These are phyloP conservation scores for Poeciliopsis turneri DNA, from an alignment of 2,797 vertebrate species.

Conservation along the genomic window DNA sequence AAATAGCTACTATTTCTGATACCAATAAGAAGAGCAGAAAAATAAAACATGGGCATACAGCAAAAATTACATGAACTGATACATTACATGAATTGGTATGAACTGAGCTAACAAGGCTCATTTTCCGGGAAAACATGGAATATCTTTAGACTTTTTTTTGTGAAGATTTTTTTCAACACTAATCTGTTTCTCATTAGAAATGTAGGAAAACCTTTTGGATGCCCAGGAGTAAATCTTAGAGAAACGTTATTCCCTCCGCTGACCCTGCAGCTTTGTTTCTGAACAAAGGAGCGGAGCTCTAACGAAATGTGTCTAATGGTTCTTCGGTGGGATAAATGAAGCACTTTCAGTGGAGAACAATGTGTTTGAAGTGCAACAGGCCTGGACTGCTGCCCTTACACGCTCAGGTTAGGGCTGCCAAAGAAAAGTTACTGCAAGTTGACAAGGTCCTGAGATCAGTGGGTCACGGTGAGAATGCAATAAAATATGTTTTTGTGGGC, in stretches of 20 bases:
- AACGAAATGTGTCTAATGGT: conserved; percentile 56
- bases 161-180: conserved; percentile 15
- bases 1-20: too few relatives aligned
- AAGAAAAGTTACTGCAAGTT: conserved; percentile 48
- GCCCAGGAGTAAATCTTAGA: conserved; percentile 46
- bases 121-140: conserved; percentile 5
- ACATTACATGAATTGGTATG: too few relatives aligned
- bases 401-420: conserved; percentile 46
- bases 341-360: conserved; percentile 33
- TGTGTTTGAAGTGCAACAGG: conserved; percentile 61
- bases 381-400: conserved; percentile 52
- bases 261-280: conserved; percentile 54
- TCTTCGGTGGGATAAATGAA: conserved; percentile 42
- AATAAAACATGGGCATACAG: not conserved
- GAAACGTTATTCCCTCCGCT: conserved; percentile 50
- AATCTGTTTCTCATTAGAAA: conserved; percentile 61
- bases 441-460: conserved; percentile 34
- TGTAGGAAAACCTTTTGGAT: conserved; percentile 45
- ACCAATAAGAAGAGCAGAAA: not conserved
- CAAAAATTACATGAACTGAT: not conserved
- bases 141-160: conserved; percentile 20
- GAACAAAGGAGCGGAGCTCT: conserved; percentile 28
- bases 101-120: conserved; percentile 4
- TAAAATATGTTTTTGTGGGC: conserved; percentile 40
- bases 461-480: conserved; percentile 32